These are phyloP conservation scores for Nowickia ferox DNA, from an alignment of 2,888 invertebrate genomes.

Conservation along the genomic window DNA sequence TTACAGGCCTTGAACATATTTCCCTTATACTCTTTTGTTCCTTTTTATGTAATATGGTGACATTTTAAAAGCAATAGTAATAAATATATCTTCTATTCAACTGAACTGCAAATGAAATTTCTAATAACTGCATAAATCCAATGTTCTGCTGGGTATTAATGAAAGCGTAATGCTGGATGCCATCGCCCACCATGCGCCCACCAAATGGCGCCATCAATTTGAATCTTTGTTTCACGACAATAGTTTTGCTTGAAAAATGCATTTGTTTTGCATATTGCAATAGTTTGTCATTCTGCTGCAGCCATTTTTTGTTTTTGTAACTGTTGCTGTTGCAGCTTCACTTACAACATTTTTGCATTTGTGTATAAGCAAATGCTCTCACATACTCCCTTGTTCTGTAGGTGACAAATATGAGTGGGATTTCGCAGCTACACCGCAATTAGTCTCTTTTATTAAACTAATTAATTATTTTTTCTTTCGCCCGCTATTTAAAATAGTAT, in stretches of 20 bases:
- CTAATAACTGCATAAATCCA: background rate
- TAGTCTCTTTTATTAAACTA: constrained; percentile 68
- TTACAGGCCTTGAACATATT: no score
- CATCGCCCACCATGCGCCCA: background rate
- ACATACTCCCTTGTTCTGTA: constrained; percentile 23
- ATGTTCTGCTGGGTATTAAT: constrained; percentile 15
- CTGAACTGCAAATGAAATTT: no score
- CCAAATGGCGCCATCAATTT: constrained; percentile 43
- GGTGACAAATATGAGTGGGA: constrained; percentile 69
- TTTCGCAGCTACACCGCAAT: constrained; percentile 68
- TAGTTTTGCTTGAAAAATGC: constrained; percentile 21
- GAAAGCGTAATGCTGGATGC: constrained; percentile 8
- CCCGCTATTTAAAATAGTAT: background rate
- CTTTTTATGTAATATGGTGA: no score
- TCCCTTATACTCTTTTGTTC: no score
- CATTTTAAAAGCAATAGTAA: no score
- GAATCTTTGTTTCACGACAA: constrained; percentile 36
- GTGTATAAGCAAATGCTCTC: background rate
- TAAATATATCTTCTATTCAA: no score
- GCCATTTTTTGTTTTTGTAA: background rate
- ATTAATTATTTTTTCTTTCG: constrained; percentile 51
- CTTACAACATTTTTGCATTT: background rate
- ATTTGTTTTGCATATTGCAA: constrained; percentile 64
- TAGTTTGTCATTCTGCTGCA: constrained; percentile 46
- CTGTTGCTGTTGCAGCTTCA: background rate